phyloP scores from a whole-genome alignment of 1,140 invertebrate genomes.

The Drosophila varians region DNA sequence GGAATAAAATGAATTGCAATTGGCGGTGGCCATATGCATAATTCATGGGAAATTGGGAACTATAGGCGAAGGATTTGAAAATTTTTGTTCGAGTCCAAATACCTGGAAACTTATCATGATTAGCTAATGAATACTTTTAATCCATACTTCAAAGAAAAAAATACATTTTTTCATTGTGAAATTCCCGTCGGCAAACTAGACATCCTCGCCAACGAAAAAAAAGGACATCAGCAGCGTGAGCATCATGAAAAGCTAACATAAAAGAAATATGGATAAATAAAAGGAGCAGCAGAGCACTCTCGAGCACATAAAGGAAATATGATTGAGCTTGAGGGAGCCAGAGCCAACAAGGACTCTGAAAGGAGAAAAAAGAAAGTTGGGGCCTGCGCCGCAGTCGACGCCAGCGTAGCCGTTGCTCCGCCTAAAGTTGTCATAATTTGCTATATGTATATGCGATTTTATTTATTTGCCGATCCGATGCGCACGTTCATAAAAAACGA shows the following conservation, averaged over 20 bases:
- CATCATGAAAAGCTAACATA: slow-evolving; percentile 31
- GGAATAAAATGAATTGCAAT: slow-evolving; percentile 50
- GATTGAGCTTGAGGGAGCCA: slow-evolving; percentile 59
- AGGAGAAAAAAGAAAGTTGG: slow-evolving; percentile 26
- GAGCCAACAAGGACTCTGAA: slow-evolving; percentile 48
- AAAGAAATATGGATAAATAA: slow-evolving; percentile 74
- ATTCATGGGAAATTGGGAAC: slow-evolving; percentile 36
- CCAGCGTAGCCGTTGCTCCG: slow-evolving; percentile 63
- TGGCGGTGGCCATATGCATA: slow-evolving; percentile 29
- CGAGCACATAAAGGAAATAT: slow-evolving; percentile 57
- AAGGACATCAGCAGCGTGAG: slow-evolving; percentile 41
- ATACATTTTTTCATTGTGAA: background rate
- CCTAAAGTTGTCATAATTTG: slow-evolving; percentile 83
- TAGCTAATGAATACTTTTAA: background rate
- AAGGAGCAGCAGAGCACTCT: slow-evolving; percentile 30
- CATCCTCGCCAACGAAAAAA: slow-evolving; percentile 14
- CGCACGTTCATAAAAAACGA: slow-evolving; percentile 59
- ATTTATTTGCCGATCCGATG: slow-evolving; percentile 74
- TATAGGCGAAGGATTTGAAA: background rate
- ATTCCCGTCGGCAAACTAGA: slow-evolving; percentile 57
- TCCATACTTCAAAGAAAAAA: background rate
- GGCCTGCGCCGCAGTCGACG: slow-evolving; percentile 33
- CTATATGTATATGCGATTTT: slow-evolving; percentile 63
- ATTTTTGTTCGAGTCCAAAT: slow-evolving; percentile 7
- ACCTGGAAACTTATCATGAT: background rate